A percentile compares a stretch with the other conserved stretches of the same genome.
These are phyloP conservation scores for Chrysolina oricalcia DNA, from an alignment of 2,888 invertebrate genomes.

Conservation along the genomic window DNA sequence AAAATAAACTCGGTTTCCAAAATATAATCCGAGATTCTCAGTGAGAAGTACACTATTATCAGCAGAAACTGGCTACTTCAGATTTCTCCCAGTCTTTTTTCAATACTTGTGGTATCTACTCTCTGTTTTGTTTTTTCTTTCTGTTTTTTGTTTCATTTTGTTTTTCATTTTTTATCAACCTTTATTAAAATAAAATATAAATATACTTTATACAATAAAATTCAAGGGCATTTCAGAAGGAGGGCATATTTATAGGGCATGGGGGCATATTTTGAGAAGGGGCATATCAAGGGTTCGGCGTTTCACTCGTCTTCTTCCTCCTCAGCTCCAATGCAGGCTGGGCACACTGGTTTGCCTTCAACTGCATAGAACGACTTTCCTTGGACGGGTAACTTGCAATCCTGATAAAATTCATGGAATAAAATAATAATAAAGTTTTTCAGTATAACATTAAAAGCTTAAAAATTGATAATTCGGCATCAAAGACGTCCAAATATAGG, in stretches of 20 bases:
- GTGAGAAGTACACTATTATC: constrained; percentile 2
- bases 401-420: constrained; percentile 75
- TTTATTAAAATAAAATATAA: constrained; percentile 72
- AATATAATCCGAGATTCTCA: constrained; percentile 18
- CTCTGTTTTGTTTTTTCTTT: constrained; percentile 68
- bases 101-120: constrained; percentile 59
- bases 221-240: constrained; percentile 60
- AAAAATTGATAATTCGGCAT: too few relatives aligned
- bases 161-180: constrained; percentile 67
- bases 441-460: too few relatives aligned
- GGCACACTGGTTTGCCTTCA: constrained; percentile 97
- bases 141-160: constrained; percentile 68
- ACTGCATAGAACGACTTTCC: constrained; percentile 98
- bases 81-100: constrained; percentile 46
- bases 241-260: constrained; percentile 63
- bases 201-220: constrained; percentile 69
- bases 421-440: not conserved
- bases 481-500: too few relatives aligned
- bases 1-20: constrained; percentile 48
- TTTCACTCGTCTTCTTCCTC: constrained; percentile 81
- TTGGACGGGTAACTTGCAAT: constrained; percentile 93
- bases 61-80: not conserved
- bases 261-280: constrained; percentile 44
- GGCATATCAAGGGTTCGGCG: constrained; percentile 58
- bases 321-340: constrained; percentile 92